Percentiles rank a stretch among this genome's conserved stretches.
Conservation (phyloP, 2,888 invertebrate genomes). For the Tipula helvola region DNA sequence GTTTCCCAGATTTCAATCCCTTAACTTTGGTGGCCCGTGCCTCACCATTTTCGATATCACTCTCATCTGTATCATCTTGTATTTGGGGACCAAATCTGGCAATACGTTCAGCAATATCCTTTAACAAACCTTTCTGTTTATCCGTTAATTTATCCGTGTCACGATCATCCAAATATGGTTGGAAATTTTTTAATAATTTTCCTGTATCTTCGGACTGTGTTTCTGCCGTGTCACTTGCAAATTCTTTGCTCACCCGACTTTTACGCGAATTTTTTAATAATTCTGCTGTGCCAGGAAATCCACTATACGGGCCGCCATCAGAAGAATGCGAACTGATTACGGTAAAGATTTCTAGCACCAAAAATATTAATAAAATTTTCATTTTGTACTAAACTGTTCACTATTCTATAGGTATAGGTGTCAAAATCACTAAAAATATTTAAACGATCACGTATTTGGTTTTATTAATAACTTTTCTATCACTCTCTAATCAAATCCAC, state of each 20-base stretch:
- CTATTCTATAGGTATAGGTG: not conserved
- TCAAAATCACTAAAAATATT: not conserved
- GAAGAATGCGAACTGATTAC: not conserved
- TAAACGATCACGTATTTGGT: not conserved
- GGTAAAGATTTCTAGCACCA: not conserved
- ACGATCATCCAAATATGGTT: constrained; percentile 18
- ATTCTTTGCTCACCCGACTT: constrained; percentile 12
- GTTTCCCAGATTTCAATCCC: constrained; percentile 10
- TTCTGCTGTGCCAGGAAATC: constrained; percentile 34
- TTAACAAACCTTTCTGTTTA: constrained; percentile 34
- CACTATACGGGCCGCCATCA: constrained; percentile 15
- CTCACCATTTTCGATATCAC: not conserved
- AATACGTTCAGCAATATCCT: constrained; percentile 34
- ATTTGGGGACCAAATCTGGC: constrained; percentile 21
- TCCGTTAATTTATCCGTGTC: constrained; percentile 33
- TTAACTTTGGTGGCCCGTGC: constrained; percentile 5
- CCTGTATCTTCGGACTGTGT: not conserved
- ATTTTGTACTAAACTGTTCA: not conserved
- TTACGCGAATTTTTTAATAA: constrained; percentile 20
- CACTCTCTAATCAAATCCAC: not conserved
- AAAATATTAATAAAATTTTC: not conserved
- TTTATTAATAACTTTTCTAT: not conserved
- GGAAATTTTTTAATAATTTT: not conserved
- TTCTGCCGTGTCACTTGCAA: not conserved
- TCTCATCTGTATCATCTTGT: not conserved